phyloP scores from a whole-genome alignment of 2,797 vertebrate species.

The Enteromius viviparus region DNA sequence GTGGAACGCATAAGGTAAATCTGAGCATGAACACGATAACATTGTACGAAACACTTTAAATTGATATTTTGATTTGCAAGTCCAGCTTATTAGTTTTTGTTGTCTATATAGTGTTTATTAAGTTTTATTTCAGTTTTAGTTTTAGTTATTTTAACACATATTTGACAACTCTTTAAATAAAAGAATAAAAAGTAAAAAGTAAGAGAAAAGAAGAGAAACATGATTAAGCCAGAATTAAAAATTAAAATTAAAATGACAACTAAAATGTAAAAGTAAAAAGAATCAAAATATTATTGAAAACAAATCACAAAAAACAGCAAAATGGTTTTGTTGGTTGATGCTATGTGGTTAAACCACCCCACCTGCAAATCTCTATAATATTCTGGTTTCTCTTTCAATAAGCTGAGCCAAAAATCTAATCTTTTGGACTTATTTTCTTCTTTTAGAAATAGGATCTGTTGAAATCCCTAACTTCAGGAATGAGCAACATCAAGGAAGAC shows the following conservation, averaged over 20 bases:
- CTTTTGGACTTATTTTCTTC: background rate
- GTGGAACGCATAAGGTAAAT: background rate
- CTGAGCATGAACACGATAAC: background rate
- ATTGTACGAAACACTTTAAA: background rate
- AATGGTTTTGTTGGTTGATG: slow-evolving; percentile 2
- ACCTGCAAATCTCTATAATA: background rate
- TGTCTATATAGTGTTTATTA: background rate
- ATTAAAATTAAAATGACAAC: background rate
- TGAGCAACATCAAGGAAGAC: background rate
- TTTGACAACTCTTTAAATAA: background rate
- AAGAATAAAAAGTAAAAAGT: no score
- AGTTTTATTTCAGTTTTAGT: background rate
- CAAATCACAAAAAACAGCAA: background rate
- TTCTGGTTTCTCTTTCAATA: background rate
- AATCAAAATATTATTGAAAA: background rate
- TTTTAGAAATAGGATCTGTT: background rate
- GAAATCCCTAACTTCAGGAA: background rate
- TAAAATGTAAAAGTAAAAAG: background rate
- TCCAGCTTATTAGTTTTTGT: background rate
- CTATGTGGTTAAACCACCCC: background rate
- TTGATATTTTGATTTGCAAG: background rate
- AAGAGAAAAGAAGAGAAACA: background rate
- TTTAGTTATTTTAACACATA: background rate
- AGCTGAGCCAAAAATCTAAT: background rate
- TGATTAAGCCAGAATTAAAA: background rate